Conservation (phyloP, 2,797 vertebrate species). For the Oreonectes daqikongensis region DNA sequence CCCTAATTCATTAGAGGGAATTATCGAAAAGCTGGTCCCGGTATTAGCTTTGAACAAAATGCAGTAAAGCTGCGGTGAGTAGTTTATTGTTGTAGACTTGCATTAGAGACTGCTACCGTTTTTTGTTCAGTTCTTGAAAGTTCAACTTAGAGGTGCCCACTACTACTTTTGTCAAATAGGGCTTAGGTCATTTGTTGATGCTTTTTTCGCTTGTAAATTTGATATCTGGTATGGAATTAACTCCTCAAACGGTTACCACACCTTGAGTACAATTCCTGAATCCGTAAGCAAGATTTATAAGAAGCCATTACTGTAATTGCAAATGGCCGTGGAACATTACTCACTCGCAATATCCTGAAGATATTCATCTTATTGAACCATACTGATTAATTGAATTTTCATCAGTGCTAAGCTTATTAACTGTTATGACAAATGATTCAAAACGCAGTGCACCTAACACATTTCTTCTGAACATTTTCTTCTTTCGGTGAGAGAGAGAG, state of each 20-base stretch:
- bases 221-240: conserved; percentile 9
- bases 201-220: background rate
- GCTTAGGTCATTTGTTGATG: background rate
- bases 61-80: conserved; percentile 17
- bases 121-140: background rate
- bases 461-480: conserved; percentile 37
- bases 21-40: conserved; percentile 33
- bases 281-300: conserved; percentile 54
- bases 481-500: background rate
- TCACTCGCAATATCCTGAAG: conserved; percentile 60
- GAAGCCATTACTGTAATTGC: conserved; percentile 61
- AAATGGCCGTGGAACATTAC: conserved; percentile 55
- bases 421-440: conserved; percentile 56
- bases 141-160: background rate
- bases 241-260: background rate
- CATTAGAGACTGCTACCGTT: conserved; percentile 7
- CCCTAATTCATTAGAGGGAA: conserved; percentile 37
- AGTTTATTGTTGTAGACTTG: conserved; percentile 49
- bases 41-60: conserved; percentile 14
- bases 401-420: conserved; percentile 57
- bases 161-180: background rate
- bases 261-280: conserved; percentile 16
- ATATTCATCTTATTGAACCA: conserved; percentile 57
- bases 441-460: conserved; percentile 14
- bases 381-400: conserved; percentile 60